Evolutionary conservation across 2,113 vertebrate species (phyloP).

Genomic region (Diadophis punctatus): DNA sequence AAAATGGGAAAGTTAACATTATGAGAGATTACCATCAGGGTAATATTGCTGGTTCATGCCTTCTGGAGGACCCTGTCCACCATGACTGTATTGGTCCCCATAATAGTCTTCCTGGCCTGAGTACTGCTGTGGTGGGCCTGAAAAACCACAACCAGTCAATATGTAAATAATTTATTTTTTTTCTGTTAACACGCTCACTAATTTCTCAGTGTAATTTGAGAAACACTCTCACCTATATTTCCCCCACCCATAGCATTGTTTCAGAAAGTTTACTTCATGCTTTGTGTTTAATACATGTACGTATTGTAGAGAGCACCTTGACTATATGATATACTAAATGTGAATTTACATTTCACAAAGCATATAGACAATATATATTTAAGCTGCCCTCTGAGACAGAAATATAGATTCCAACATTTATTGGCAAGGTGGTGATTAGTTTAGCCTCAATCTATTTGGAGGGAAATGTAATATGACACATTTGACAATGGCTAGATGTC

Average conservation of each 20-base stretch:
- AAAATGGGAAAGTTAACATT: conserved; percentile 69
- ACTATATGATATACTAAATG: conserved; percentile 1
- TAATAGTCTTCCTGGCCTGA: conserved; percentile 99
- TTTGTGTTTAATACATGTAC: conserved; percentile 19
- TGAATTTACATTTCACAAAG: conserved; percentile 9
- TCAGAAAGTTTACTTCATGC: conserved; percentile 52
- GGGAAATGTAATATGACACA: not conserved
- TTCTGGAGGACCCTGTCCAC: conserved; percentile 97
- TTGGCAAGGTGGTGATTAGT: conserved; percentile 26
- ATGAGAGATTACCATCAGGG: conserved; percentile 81
- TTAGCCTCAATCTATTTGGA: conserved; percentile 36
- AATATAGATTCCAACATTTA: conserved; percentile 21
- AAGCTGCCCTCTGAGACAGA: conserved; percentile 5
- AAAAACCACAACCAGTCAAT: conserved; percentile 80
- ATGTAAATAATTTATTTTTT: conserved; percentile 68
- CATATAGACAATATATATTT: conserved; percentile 1
- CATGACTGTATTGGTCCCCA: conserved; percentile 98
- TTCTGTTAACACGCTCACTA: conserved; percentile 57
- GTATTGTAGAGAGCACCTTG: conserved; percentile 27
- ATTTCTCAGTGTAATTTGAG: conserved; percentile 57
- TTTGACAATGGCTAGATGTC: not conserved
- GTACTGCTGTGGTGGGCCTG: conserved; percentile 99
- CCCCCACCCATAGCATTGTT: conserved; percentile 56
- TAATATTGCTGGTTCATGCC: conserved; percentile 91
- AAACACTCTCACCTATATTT: conserved; percentile 51